phyloP scores from a whole-genome alignment of 2,888 invertebrate genomes.

The Melinopterus prodromus region DNA sequence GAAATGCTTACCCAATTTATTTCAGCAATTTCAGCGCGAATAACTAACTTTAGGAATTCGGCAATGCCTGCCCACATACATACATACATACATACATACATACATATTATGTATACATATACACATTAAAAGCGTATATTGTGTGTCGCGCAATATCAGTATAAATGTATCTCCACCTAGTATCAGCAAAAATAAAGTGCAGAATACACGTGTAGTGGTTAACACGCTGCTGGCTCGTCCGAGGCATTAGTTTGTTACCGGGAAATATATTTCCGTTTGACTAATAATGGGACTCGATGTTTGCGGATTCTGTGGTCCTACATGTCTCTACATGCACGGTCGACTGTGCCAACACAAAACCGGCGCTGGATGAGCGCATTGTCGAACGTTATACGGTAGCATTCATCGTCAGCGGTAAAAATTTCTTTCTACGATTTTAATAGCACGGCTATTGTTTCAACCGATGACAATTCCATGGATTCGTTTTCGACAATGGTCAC shows the following conservation, averaged over 20 bases:
- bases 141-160: background rate
- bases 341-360: background rate
- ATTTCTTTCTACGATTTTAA: too few relatives aligned
- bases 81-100: background rate
- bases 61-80: background rate
- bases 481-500: too few relatives aligned
- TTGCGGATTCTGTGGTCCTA: background rate
- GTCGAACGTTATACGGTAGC: too few relatives aligned
- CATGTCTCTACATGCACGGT: background rate
- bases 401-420: too few relatives aligned
- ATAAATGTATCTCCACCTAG: background rate
- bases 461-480: too few relatives aligned
- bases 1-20: background rate
- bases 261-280: background rate
- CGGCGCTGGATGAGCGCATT: background rate
- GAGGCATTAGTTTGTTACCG: background rate
- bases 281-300: background rate
- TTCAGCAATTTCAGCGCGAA: background rate
- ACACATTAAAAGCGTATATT: background rate
- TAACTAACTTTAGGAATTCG: background rate
- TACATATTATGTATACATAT: background rate
- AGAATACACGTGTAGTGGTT: background rate
- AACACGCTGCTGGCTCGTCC: background rate
- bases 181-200: background rate
- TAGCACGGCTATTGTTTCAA: too few relatives aligned